These are phyloP conservation scores for Oxyruncus cristatus DNA, from an alignment of 2,113 vertebrate species.

Conservation along the genomic window DNA sequence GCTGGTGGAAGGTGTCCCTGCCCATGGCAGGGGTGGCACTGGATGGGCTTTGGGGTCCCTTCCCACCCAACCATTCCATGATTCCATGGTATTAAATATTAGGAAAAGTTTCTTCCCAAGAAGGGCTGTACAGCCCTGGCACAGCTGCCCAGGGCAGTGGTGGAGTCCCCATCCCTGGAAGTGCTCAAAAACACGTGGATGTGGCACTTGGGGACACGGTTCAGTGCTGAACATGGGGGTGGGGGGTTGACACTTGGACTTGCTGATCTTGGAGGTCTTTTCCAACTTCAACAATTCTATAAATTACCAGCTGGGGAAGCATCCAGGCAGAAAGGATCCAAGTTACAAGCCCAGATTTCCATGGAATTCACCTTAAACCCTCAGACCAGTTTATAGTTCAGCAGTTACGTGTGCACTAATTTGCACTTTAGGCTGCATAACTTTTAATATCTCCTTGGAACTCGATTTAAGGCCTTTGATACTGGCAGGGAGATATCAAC, in stretches of 20 bases:
- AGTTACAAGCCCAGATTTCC: not conserved
- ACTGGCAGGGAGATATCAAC: not conserved
- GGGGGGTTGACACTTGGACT: rapidly evolving
- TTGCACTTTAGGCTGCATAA: not conserved
- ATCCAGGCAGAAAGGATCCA: not conserved
- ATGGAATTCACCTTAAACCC: not conserved
- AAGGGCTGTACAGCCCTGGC: not conserved
- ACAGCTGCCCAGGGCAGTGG: not conserved
- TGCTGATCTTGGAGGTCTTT: not conserved
- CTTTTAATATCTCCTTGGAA: not conserved
- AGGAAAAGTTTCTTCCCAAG: not conserved
- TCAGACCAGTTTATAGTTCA: not conserved
- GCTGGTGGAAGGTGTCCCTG: not conserved
- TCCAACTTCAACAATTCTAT: not conserved
- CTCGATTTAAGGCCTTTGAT: not conserved
- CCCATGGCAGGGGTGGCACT: not conserved
- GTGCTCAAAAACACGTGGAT: rapidly evolving
- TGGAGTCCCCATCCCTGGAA: not conserved
- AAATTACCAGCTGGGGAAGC: not conserved
- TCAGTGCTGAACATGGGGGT: not conserved
- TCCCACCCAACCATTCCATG: rapidly evolving
- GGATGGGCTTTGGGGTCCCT: rapidly evolving
- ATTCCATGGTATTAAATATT: not conserved
- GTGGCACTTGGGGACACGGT: not conserved
- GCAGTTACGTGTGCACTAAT: not conserved